Evolutionary conservation across 2,797 vertebrate species (phyloP), one percentile per base, ranked within the genome.

Genomic region (Molossus molossus): DNA sequence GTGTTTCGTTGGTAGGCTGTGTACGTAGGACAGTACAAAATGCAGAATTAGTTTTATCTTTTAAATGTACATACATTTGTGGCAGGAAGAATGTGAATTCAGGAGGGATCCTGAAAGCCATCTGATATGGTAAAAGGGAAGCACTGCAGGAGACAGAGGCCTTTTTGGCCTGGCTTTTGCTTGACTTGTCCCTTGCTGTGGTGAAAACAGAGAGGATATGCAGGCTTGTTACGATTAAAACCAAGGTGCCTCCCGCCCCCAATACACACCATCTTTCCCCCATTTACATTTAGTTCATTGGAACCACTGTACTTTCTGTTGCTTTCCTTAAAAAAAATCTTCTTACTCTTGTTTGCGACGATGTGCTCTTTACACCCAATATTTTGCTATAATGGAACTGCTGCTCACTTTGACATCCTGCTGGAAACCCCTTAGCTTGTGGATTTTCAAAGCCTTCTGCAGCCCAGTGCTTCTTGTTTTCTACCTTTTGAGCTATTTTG

Each of bases 111-210:
- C 25, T 58, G 75, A 91, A 73, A 92, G 55, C 79, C 23, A 50
- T 65, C 29, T 53, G 33, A 70, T 11, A 50, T 88, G 76, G 45
- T 37, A 45, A 82, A 83, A 67, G n/a, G 57, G 48, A 94, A 77
- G n/a, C 9, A 40, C 9, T 90, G 29, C 2, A 55, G 37, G 25
- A 85, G 55, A 88, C 25, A 85, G 64, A 90, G n/a, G 17, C 45
- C 76, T 97, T 48, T 91, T 73, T 84, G 69, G 57, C 83, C 70
- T 76, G 60, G 37, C 57, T 79, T 84, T 95, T 40, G 20, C 37
- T 67, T 92, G 58, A 53, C 62, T 77, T 90, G 53, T 75, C 40
- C 67, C 45, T 79, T 86, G 48, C 2, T 37, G 45, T 55, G 7
- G 11, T 82, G 77, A 91, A 25, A 29, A 55, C 15, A 64, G 60